These are phyloP conservation scores for Troilus luridus DNA, from an alignment of 2,888 invertebrate species.

Conservation along the genomic window DNA sequence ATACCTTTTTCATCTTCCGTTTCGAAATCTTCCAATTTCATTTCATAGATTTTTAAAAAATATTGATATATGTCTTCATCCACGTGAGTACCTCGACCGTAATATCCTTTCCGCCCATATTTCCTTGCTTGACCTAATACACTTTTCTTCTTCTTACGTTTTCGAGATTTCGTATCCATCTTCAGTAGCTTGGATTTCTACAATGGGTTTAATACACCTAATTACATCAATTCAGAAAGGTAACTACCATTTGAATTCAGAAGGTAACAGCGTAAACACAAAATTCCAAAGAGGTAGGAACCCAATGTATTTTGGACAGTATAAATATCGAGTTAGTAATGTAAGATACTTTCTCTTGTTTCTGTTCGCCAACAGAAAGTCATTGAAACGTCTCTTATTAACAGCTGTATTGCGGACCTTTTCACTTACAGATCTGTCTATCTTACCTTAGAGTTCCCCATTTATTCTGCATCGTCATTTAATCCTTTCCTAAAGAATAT, in stretches of 20 bases:
- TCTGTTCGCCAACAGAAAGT: too few species aligned
- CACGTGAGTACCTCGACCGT: conserved; percentile 47
- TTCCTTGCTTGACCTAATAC: conserved; percentile 47
- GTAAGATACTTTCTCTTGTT: too few species aligned
- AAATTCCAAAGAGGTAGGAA: not conserved
- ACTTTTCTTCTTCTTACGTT: conserved; percentile 51
- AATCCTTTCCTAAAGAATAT: too few species aligned
- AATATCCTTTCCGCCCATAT: conserved; percentile 38
- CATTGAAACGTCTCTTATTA: too few species aligned
- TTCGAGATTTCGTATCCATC: conserved; percentile 38
- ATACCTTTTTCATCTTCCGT: conserved; percentile 51
- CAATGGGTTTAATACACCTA: not conserved
- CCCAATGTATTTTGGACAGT: not conserved
- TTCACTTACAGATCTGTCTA: too few species aligned
- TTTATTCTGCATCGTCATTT: too few species aligned
- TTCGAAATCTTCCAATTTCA: conserved; percentile 50
- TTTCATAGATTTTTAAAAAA: conserved; percentile 55
- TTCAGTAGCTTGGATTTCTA: not conserved
- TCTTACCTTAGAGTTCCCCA: too few species aligned
- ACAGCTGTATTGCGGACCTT: too few species aligned
- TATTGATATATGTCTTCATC: conserved; percentile 52
- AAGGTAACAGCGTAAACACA: not conserved
- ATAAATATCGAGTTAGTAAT: too few species aligned
- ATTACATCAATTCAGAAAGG: not conserved
- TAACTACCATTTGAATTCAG: not conserved